Evolutionary conservation across 2,113 vertebrate species (phyloP).

Genomic region (Bostrychus sinensis): DNA sequence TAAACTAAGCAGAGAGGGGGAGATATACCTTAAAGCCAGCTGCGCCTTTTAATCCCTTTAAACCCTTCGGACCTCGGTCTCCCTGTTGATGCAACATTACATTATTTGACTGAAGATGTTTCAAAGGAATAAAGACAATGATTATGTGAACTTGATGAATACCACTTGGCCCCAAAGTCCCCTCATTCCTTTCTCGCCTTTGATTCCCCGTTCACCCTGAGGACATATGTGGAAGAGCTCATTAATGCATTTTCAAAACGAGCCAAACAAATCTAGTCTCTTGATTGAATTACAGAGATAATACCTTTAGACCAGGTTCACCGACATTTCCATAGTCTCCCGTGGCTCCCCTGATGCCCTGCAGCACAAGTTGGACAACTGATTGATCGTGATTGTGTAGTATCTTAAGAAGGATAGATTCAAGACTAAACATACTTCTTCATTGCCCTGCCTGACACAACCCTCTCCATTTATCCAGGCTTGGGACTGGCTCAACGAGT

Average conservation of each 20-base stretch:
- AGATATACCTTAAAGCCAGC: constrained; percentile 78
- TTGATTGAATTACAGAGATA: constrained; percentile 8
- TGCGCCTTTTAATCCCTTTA: constrained; percentile 81
- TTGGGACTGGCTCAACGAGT: no score
- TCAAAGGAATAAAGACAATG: constrained; percentile 9
- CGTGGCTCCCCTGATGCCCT: constrained; percentile 69
- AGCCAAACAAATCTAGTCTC: constrained; percentile 17
- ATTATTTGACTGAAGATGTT: constrained; percentile 22
- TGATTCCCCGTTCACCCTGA: constrained; percentile 73
- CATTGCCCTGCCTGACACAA: no score
- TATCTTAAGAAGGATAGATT: background rate
- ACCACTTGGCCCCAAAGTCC: constrained; percentile 71
- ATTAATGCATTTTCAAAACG: constrained; percentile 27
- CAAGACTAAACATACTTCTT: constrained; percentile 11
- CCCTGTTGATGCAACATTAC: constrained; percentile 65
- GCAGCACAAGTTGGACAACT: constrained; percentile 24
- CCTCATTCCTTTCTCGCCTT: constrained; percentile 78
- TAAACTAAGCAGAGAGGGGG: background rate
- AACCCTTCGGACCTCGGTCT: constrained; percentile 76
- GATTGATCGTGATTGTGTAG: background rate
- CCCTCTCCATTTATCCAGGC: no score
- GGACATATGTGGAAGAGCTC: constrained; percentile 33
- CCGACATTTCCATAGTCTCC: constrained; percentile 70
- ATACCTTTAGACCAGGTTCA: constrained; percentile 73
- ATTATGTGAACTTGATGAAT: constrained; percentile 21